Evolutionary conservation across 1,140 invertebrate species (phyloP), one percentile per base, ranked within the genome.

Genomic region (Homarus americanus): DNA sequence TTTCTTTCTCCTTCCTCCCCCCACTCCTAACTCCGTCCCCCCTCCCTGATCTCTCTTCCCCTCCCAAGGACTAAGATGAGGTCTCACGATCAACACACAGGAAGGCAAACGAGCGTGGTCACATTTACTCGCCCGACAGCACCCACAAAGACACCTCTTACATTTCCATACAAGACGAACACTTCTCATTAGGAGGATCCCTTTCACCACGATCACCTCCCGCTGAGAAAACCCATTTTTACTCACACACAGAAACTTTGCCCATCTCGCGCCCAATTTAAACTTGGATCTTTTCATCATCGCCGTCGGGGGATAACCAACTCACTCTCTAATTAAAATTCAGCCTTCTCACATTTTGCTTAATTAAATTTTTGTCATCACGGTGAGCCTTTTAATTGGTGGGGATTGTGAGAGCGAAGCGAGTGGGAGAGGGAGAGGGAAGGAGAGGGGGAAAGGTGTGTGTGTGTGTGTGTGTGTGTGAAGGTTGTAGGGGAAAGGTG

Each of bases 291-390:
- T 92, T 92, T 90, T 89, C 87, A 85, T 90, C 87, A 79, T 63
- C 79, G 82, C 79, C 85, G 41, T 49, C 78, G 58, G 58, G n/a
- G 72, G 49, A 90, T 82, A 89, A 75, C 87, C 87, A 85, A 90
- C 87, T 92, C 82, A 80, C 87, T 82, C 82, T n/a, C 91, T 92
- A 92, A 92, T 92, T 92, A 92, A 92, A 92, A 92, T 92, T 92
- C 91, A 92, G 83, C 91, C 87, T 90, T 86, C 91, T 92, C 91
- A 92, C 91, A 92, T 92, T 92, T 90, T 89, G 88, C 91, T 92
- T 92, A 92, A 92, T 92, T 92, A 92, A 92, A 92, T 92, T 92
- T 92, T 92, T 92, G 91, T 92, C 91, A 92, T 92, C 91, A 80
- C 58, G 36, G 88, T 87, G 91, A 92, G 91, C 88, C 91, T 86